Evolutionary conservation across 2,113 vertebrate genomes (phyloP).

Genomic region (Strix uralensis): DNA sequence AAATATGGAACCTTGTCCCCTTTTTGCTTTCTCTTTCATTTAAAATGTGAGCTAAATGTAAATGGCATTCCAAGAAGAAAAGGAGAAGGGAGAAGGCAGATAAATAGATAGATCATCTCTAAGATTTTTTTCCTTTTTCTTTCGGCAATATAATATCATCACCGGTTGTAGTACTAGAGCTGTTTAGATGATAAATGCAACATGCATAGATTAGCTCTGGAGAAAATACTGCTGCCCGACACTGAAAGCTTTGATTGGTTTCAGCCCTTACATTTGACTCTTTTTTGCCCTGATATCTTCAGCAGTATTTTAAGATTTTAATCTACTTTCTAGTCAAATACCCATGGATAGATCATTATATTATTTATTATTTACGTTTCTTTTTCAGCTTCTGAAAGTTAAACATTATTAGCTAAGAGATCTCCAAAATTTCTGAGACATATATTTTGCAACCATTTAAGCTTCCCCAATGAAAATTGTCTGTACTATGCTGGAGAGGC

Average conservation of each 20-base stretch:
- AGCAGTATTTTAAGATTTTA: conserved; percentile 72
- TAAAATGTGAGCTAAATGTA: conserved; percentile 59
- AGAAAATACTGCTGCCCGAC: conserved; percentile 49
- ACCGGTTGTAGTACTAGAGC: conserved; percentile 23
- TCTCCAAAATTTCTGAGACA: not conserved
- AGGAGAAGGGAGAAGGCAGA: not conserved
- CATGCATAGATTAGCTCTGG: conserved; percentile 37
- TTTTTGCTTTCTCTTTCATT: conserved; percentile 46
- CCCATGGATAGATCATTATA: conserved; percentile 19
- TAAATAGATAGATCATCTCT: conserved; percentile 44
- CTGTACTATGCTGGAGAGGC: not conserved
- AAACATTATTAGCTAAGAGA: conserved; percentile 15
- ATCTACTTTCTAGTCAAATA: conserved; percentile 66
- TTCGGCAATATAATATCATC: conserved; percentile 41
- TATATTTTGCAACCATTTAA: not conserved
- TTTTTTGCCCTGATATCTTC: conserved; percentile 61
- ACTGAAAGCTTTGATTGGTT: conserved; percentile 60
- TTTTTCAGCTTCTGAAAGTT: conserved; percentile 48
- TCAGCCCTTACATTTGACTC: conserved; percentile 44
- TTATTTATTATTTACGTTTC: conserved; percentile 58
- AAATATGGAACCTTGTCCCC: conserved; percentile 55
- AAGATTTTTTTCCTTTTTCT: not conserved
- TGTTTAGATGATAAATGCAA: conserved; percentile 71
- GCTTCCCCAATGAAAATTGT: not conserved
- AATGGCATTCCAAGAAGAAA: conserved; percentile 17